phyloP scores from a whole-genome alignment of 2,113 vertebrate genomes.

The Caranx melampygus region DNA sequence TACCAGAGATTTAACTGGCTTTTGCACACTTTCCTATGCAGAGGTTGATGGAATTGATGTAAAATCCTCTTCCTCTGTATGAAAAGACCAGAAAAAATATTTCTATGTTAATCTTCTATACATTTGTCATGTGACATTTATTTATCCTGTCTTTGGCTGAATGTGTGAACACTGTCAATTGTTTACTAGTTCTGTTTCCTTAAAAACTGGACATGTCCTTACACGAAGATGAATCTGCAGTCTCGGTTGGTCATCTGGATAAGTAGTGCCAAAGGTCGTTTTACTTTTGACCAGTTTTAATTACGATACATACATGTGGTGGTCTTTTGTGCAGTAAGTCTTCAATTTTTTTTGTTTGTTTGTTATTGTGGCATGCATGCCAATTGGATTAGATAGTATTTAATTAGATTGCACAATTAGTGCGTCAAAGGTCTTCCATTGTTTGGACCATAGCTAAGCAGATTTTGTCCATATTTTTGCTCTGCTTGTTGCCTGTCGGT shows the following conservation, averaged over 20 bases:
- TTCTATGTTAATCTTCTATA: too few relatives aligned
- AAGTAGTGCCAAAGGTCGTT: background rate
- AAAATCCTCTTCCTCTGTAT: too few relatives aligned
- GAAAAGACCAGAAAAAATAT: too few relatives aligned
- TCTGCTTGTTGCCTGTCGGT: background rate
- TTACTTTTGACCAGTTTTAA: constrained; percentile 10
- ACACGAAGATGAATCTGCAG: background rate
- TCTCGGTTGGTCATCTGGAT: background rate
- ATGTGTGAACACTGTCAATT: background rate
- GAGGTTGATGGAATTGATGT: too few relatives aligned
- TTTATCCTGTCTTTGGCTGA: background rate
- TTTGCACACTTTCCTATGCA: too few relatives aligned
- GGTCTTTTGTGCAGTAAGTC: background rate
- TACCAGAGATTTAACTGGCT: too few relatives aligned
- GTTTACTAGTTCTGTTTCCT: background rate
- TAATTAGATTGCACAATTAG: background rate
- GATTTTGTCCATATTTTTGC: background rate
- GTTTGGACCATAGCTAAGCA: background rate
- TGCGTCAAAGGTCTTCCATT: background rate
- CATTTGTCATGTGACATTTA: too few relatives aligned
- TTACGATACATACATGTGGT: background rate
- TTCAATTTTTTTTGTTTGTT: background rate
- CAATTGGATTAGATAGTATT: background rate
- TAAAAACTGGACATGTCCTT: background rate
- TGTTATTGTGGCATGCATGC: background rate